A percentile compares a stretch with the other conserved stretches of the same genome.
phyloP scores from a whole-genome alignment of 2,888 invertebrate genomes.

The Polydesmus complanatus region DNA sequence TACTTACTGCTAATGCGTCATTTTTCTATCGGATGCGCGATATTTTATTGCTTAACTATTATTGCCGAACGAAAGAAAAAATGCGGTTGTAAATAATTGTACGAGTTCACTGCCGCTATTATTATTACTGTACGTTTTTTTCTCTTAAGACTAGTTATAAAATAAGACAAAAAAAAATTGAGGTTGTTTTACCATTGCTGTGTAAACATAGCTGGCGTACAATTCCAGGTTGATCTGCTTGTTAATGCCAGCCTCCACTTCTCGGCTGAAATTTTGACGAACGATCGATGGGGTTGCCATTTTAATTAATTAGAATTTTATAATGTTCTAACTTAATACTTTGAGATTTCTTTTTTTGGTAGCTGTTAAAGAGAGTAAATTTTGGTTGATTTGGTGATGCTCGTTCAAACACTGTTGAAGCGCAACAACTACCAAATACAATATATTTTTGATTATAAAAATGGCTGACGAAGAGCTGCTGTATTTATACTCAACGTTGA shows the following conservation, averaged over 20 bases:
- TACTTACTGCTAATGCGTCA: too few relatives aligned
- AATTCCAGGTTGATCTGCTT: constrained; percentile 31
- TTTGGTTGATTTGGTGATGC: constrained; percentile 3
- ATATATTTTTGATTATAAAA: not conserved
- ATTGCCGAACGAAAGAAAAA: too few relatives aligned
- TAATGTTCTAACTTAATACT: not conserved
- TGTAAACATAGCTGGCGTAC: constrained; percentile 32
- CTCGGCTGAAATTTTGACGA: constrained; percentile 27
- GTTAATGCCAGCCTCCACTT: constrained; percentile 25
- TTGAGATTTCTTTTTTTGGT: not conserved
- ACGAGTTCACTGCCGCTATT: too few relatives aligned
- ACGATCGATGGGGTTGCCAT: constrained; percentile 25
- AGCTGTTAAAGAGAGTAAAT: not conserved
- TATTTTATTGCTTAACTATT: too few relatives aligned
- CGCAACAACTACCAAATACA: constrained; percentile 19
- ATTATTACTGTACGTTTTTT: too few relatives aligned
- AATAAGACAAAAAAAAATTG: too few relatives aligned
- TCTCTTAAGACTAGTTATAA: too few relatives aligned
- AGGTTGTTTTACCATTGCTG: constrained; percentile 36
- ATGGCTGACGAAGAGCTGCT: not conserved
- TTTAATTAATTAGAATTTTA: constrained; percentile 15
- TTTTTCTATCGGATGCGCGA: too few relatives aligned
- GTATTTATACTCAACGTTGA: not conserved
- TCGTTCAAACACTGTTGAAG: constrained; percentile 26
- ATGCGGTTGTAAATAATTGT: too few relatives aligned